A percentile compares a stretch with the other conserved stretches of the same genome.
These are phyloP conservation scores for Myotis myotis DNA, from an alignment of 2,797 vertebrate species.

Conservation along the genomic window DNA sequence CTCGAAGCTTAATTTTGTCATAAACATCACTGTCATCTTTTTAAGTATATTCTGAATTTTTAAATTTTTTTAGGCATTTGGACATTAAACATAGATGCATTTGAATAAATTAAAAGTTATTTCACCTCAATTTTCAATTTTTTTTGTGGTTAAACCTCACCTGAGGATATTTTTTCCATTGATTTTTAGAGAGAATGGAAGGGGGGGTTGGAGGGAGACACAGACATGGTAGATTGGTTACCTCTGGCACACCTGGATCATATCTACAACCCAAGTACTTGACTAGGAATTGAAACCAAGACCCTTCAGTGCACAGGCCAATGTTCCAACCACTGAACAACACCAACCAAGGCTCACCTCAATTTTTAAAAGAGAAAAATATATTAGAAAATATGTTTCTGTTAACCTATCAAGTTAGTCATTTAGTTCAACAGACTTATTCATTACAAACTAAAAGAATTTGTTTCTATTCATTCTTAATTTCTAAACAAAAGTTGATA, in stretches of 20 bases:
- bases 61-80: neutral
- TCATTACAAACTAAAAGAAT: constrained; percentile 19
- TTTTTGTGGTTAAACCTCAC: neutral
- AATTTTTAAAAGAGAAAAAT: neutral
- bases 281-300: neutral
- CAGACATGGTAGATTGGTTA: neutral
- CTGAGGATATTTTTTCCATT: neutral
- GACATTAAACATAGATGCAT: neutral
- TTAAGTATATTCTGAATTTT: constrained; percentile 23
- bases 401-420: neutral
- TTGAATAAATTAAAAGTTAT: constrained; percentile 27
- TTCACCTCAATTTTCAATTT: neutral
- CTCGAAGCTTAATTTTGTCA: constrained; percentile 27
- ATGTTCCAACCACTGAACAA: neutral
- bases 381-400: neutral
- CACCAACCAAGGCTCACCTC: neutral
- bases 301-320: neutral
- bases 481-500: constrained; percentile 49
- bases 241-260: neutral
- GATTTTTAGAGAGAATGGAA: neutral
- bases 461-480: constrained; percentile 31
- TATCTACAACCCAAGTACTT: neutral
- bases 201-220: neutral
- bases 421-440: constrained; percentile 18
- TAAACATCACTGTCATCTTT: constrained; percentile 1